Evolutionary conservation across 2,113 vertebrate species (phyloP).

Genomic region (Takifugu flavidus): DNA sequence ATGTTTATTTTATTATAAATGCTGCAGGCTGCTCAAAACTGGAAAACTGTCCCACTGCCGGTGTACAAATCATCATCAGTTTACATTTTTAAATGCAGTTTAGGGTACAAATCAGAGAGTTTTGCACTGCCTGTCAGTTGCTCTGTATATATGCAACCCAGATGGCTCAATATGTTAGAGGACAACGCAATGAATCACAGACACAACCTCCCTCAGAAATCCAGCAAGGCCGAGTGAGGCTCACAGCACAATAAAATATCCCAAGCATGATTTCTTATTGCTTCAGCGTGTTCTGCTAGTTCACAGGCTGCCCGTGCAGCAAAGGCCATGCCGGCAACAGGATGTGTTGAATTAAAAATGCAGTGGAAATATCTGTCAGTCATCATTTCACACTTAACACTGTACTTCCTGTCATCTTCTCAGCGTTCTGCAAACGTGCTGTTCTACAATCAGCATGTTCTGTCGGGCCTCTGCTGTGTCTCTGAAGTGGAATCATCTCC

Average conservation of each 20-base stretch:
- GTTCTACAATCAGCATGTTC: not conserved
- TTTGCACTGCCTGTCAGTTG: slow-evolving; percentile 10
- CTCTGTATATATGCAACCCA: slow-evolving; percentile 25
- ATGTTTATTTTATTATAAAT: not conserved
- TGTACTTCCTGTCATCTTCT: not conserved
- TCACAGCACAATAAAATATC: not conserved
- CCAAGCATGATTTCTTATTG: not conserved
- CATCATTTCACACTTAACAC: not conserved
- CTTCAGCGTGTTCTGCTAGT: not conserved
- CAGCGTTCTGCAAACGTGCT: not conserved
- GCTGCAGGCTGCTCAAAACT: slow-evolving; percentile 9
- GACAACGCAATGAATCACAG: slow-evolving; percentile 4
- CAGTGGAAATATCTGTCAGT: not conserved
- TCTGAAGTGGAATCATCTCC: not conserved
- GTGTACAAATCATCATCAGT: slow-evolving; percentile 20
- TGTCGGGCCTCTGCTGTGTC: too few species aligned
- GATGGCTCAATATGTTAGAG: slow-evolving; percentile 15
- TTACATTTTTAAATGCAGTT: slow-evolving; percentile 37
- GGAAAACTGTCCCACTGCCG: not conserved
- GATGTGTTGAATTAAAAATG: not conserved
- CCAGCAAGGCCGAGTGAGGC: slow-evolving; percentile 3
- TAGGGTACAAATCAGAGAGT: slow-evolving; percentile 30
- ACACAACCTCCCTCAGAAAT: not conserved
- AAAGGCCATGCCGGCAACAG: not conserved
- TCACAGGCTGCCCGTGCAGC: not conserved